Conservation (phyloP, 1,140 invertebrate species). For the Liolophura sinensis region DNA sequence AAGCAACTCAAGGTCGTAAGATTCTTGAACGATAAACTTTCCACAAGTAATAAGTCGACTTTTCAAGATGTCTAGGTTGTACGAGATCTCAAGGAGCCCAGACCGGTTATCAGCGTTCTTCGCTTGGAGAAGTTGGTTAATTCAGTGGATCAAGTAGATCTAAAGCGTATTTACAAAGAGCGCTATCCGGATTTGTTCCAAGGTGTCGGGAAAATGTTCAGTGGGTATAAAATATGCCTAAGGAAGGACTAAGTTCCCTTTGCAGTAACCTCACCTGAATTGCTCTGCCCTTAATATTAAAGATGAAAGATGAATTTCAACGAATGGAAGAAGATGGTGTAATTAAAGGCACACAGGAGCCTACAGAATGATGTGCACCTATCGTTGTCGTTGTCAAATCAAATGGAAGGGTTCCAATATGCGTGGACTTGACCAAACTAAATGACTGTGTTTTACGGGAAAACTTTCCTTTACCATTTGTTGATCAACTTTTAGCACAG, state of each 20-base stretch:
- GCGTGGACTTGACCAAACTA: slow-evolving; percentile 11
- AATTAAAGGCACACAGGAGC: slow-evolving; percentile 35
- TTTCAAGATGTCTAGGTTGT: no score
- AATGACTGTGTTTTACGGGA: slow-evolving; percentile 14
- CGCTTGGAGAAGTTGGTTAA: no score
- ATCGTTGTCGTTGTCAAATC: slow-evolving; percentile 20
- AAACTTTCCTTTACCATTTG: slow-evolving; percentile 9
- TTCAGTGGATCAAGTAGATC: no score
- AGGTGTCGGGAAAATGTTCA: no score
- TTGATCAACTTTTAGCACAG: slow-evolving; percentile 10
- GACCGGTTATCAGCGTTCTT: no score
- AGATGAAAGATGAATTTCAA: slow-evolving; percentile 27
- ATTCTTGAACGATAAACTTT: no score
- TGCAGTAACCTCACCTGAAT: neutral
- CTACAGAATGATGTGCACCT: slow-evolving; percentile 23
- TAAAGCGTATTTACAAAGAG: no score
- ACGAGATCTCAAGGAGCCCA: no score
- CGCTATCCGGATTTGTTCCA: no score
- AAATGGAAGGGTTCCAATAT: slow-evolving; percentile 13
- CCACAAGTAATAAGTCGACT: no score
- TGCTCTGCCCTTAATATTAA: slow-evolving; percentile 6
- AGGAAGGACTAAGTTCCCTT: neutral
- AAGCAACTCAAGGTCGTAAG: no score
- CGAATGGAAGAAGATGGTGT: slow-evolving; percentile 27
- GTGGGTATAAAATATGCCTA: no score